Percentiles rank a stretch among this genome's conserved stretches.
These are phyloP conservation scores for Thaleichthys pacificus DNA, from an alignment of 2,797 vertebrate genomes.

Conservation along the genomic window DNA sequence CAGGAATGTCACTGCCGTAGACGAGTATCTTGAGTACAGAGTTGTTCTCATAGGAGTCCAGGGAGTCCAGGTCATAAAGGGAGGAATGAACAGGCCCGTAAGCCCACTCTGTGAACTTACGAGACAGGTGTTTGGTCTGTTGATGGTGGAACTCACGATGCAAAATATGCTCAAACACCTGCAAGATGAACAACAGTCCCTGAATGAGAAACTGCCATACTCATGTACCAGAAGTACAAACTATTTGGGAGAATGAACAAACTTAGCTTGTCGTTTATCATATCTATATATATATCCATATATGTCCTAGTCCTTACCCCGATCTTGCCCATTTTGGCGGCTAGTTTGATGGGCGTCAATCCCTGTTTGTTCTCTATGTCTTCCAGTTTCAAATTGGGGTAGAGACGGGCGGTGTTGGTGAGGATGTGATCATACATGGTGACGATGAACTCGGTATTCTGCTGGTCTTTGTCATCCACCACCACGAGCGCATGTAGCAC, in stretches of 20 bases:
- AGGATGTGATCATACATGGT: slow-evolving; percentile 90
- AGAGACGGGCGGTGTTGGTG: slow-evolving; percentile 69
- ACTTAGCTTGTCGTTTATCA: neutral
- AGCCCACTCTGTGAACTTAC: slow-evolving; percentile 96
- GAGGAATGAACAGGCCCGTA: slow-evolving; percentile 91
- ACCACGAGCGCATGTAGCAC: slow-evolving; percentile 90
- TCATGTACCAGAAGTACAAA: neutral
- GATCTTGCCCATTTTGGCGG: slow-evolving; percentile 89
- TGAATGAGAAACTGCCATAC: neutral
- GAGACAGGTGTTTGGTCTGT: slow-evolving; percentile 85
- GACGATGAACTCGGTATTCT: slow-evolving; percentile 89
- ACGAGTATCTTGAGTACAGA: slow-evolving; percentile 90
- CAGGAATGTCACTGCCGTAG: slow-evolving; percentile 86
- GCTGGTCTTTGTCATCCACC: slow-evolving; percentile 83
- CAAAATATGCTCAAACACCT: slow-evolving; percentile 94
- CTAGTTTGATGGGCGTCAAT: slow-evolving; percentile 87
- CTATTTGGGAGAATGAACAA: neutral
- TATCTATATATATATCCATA: neutral
- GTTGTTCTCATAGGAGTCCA: slow-evolving; percentile 87
- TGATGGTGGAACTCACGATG: slow-evolving; percentile 85
- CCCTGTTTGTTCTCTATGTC: slow-evolving; percentile 81
- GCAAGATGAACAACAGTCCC: slow-evolving; percentile 21
- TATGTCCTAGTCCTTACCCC: slow-evolving; percentile 70
- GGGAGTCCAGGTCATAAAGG: slow-evolving; percentile 87
- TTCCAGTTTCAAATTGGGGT: slow-evolving; percentile 79